These are phyloP conservation scores for Centropristis striata DNA, from an alignment of 2,113 vertebrate genomes.

Conservation along the genomic window DNA sequence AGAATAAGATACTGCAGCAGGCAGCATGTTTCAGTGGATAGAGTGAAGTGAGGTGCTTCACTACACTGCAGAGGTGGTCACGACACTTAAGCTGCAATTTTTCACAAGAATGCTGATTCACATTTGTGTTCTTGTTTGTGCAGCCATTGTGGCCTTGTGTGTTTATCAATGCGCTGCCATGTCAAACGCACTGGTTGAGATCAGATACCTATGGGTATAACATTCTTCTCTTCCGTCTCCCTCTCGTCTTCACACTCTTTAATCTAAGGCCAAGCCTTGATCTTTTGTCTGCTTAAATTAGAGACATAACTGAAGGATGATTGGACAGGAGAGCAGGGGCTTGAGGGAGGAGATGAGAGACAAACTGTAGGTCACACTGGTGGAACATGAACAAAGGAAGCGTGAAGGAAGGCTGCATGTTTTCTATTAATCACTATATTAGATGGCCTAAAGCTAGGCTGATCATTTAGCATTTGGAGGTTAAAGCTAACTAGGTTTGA, in stretches of 20 bases:
- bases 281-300: conserved; percentile 67
- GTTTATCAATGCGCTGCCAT: conserved; percentile 44
- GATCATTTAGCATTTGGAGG: conserved; percentile 11
- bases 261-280: conserved; percentile 53
- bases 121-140: conserved; percentile 18
- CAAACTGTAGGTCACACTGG: conserved; percentile 44
- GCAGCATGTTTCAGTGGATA: conserved; percentile 3
- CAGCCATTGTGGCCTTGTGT: conserved; percentile 23
- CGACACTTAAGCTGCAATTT: conserved; percentile 15
- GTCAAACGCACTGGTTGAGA: conserved; percentile 52
- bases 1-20: conserved; percentile 10
- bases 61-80: background rate
- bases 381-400: background rate
- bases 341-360: conserved; percentile 45
- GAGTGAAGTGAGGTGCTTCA: conserved; percentile 18
- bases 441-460: conserved; percentile 16
- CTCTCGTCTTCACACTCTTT: conserved; percentile 44
- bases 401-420: background rate
- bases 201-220: conserved; percentile 43
- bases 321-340: conserved; percentile 31
- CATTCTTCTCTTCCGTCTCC: conserved; percentile 33
- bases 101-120: conserved; percentile 21
- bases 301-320: conserved; percentile 48
- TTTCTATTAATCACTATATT: conserved; percentile 32
- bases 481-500: conserved; percentile 33